Evolutionary conservation across 2,797 vertebrate genomes (phyloP), one percentile per base, ranked within the genome.

Genomic region (Myotis pilosus): DNA sequence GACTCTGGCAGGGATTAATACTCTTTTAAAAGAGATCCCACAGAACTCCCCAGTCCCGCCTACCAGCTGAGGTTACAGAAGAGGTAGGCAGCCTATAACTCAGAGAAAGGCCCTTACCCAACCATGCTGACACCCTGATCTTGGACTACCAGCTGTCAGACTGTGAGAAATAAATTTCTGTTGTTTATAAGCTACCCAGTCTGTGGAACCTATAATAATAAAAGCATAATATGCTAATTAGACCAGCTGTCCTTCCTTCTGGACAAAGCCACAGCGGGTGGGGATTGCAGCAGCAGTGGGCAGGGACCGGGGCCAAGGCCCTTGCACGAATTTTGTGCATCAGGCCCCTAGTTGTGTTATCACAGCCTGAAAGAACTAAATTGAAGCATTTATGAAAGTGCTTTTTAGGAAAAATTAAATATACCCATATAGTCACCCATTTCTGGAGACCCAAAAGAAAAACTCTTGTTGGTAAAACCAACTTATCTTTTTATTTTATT

Each of bases 371-470:
- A 66, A 28, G 12, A 38, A 85, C 47, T 36, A 80, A 84, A 76
- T 87, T 90, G 53, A 95, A 28, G 20, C 16, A 19, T 62, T 78
- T 85, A 30, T 90, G 41, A 94, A 92, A 49, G 25, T 72, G 41
- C 2, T 33, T 87, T 62, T n/a, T n/a, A 57, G 41, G 47, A 78
- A 82, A 95, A 83, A 86, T 69, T 44, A 90, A 80, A 88, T 75
- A 49, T 47, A 81, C 16, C 8, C 53, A 36, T 79, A 36, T n/a
- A 55, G 15, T 47, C 22, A 47, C 33, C 69, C 64, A 76, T 55
- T 93, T 90, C 23, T 79, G 87, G 38, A 89, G 19, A 68, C 88
- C 25, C 9, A 64, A n/a, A 89, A 76, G 53, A 79, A 78, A 95
- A 72, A 23, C 13, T 57, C 28, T 28, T 47, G 25, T 15, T 30